Evolutionary conservation across 2,797 vertebrate genomes (phyloP), one percentile per base, ranked within the genome.

Genomic region (Fistularia commersonii): DNA sequence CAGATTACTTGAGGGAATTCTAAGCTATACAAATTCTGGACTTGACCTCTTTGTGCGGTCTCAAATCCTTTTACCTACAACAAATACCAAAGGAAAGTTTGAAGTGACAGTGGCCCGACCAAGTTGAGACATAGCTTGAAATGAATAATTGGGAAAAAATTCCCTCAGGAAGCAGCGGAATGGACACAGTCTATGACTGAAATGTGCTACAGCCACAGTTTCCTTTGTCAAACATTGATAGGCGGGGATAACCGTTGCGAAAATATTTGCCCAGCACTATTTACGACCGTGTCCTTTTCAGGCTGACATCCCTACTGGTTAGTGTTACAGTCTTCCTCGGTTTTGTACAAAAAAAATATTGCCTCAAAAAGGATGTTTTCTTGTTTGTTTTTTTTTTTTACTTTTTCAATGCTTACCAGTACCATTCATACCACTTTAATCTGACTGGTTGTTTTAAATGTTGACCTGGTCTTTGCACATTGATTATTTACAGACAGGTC

Each of bases 131-230:
- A 69, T 51, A 52, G 38, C 44, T 34, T 3, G 6, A 32, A 23
- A 23, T 2, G 35, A 36, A 36, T 8, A 42, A n/a, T 38, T 2
- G 13, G 55, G 36, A 11, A 14, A 61, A 23, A 23, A 23, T 23
- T 23, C 23, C 23, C 32, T 10, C 13, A 49, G 23, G 34, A 48
- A 48, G 39, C 48, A 7, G 9, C 13, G 8, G 53, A 32, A 46
- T 49, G 53, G 36, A n/a, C 13, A 7, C 23, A 2, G 23, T 49
- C 34, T 50, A 57, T 66, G 35, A 50, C 32, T 65, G 62, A 64
- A 75, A 80, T 74, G 61, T 79, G 66, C 71, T 67, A 59, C 45
- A 41, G 41, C 51, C 53, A 54, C 64, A 41, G 43, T 64, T 69
- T 32, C 49, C 40, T 62, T 78, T 76, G 63, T 67, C 31, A 1